A percentile compares a stretch with the other conserved stretches of the same genome.
Conservation (phyloP, 2,888 invertebrate genomes). For the Chalcis sispes region DNA sequence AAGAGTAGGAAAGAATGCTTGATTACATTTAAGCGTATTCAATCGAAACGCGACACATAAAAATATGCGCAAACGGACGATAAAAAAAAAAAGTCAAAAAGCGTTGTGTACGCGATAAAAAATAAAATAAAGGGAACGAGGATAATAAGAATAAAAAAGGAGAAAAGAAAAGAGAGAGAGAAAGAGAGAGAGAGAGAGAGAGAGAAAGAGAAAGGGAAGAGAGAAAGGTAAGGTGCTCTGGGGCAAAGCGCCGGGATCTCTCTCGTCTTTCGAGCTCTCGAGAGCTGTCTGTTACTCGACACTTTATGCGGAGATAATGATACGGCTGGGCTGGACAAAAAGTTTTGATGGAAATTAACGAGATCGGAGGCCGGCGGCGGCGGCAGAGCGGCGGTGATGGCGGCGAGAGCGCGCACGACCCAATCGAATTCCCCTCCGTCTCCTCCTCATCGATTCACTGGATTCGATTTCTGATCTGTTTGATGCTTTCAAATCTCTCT, state of each 20-base stretch:
- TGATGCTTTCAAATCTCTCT: slow-evolving; percentile 13
- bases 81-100: background rate
- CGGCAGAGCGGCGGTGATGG: too few species aligned
- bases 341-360: slow-evolving; percentile 54
- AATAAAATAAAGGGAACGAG: background rate
- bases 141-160: slow-evolving; percentile 4
- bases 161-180: slow-evolving; percentile 7
- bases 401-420: background rate
- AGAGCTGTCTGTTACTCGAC: slow-evolving; percentile 54
- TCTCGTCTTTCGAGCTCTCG: slow-evolving; percentile 21
- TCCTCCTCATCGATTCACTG: slow-evolving; percentile 20
- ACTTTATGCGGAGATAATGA: slow-evolving; percentile 57
- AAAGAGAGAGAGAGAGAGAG: slow-evolving; percentile 28
- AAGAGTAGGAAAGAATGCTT: too few species aligned
- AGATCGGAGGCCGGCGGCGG: slow-evolving; percentile 39
- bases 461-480: slow-evolving; percentile 41
- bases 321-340: slow-evolving; percentile 47
- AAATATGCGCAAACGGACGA: slow-evolving; percentile 8
- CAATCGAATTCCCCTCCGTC: background rate
- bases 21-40: too few species aligned
- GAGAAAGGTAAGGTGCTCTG: slow-evolving; percentile 22
- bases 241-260: slow-evolving; percentile 34
- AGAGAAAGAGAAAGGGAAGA: slow-evolving; percentile 18
- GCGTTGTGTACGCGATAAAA: too few species aligned
- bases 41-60: too few species aligned